Conservation (phyloP, 2,113 vertebrate genomes). For the Cryptotis parvus region DNA sequence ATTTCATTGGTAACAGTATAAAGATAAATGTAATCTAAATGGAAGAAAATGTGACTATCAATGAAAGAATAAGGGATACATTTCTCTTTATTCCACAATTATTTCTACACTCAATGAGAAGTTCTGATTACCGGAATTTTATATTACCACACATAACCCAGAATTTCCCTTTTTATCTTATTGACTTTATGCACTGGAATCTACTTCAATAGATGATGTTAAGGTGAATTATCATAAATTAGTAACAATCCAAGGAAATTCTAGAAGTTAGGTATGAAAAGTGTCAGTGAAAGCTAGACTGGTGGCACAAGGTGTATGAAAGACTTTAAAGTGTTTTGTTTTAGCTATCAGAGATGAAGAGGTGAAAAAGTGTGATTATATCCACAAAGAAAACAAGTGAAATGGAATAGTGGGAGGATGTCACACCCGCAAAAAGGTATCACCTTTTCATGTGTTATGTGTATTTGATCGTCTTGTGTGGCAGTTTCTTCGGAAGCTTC, state of each 20-base stretch:
- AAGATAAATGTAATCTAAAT: conserved; percentile 9
- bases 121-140: neutral
- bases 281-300: conserved; percentile 25
- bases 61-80: neutral
- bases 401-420: neutral
- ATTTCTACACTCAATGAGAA: neutral
- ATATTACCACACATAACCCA: neutral
- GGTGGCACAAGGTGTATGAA: neutral
- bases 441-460: conserved; percentile 85
- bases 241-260: conserved; percentile 56
- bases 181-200: neutral
- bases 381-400: conserved; percentile 35
- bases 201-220: conserved; percentile 8
- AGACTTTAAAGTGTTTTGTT: neutral
- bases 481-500: conserved; percentile 72
- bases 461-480: conserved; percentile 70
- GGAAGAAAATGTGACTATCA: conserved; percentile 8
- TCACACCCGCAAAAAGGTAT: conserved; percentile 59
- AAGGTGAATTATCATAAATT: conserved; percentile 19
- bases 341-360: neutral
- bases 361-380: conserved; percentile 64
- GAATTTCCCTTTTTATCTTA: conserved; percentile 24
- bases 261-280: conserved; percentile 51
- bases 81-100: neutral
- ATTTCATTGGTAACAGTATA: neutral